Evolutionary conservation across 2,888 invertebrate genomes (phyloP), one percentile per base, ranked within the genome.

Genomic region (Galerucella calmariensis): DNA sequence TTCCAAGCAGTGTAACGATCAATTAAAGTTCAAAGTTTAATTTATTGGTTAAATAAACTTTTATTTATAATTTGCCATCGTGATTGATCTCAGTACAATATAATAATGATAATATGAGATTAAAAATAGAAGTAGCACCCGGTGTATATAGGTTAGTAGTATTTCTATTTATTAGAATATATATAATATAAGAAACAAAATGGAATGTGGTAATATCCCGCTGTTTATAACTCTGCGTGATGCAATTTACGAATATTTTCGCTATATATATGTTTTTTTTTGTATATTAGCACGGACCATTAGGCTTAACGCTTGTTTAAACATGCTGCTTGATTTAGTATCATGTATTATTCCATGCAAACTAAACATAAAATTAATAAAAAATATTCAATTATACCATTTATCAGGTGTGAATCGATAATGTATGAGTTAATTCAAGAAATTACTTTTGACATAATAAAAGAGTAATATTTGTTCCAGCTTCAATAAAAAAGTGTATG

Each of bases 251-350:
- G 5, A 14, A 69, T 48, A 61, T 48, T 69, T 69, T 69, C 59
- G 44, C 61, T 61, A 61, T 69, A 20, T 61, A 48, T 12, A 61
- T 20, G 27, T 46, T 65, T 71, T 71, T 71, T 71, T 71, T 65
- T n/a, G 46, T 44, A 65, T 65, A 70, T 70, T 70, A 73, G 73
- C 58, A 74, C 70, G 74, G 76, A 59, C 61, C 76, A 74, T 76
- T 76, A 74, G 63, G 14, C 67, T 76, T 69, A 69, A 76, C 74
- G 76, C 76, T 71, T 74, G 68, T 73, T 74, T 58, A 69, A 63
- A 69, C 73, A 76, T 67, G 16, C 24, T n/a, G 46, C 48, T 53
- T 68, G 70, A 69, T 73, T 73, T 76, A 68, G 61, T 53, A 46
- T 63, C 66, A 72, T 63, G 56, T 71, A 65, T 65, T 71, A 71